Evolutionary conservation across 2,113 vertebrate genomes (phyloP).

Genomic region (Arothron firmamentum): DNA sequence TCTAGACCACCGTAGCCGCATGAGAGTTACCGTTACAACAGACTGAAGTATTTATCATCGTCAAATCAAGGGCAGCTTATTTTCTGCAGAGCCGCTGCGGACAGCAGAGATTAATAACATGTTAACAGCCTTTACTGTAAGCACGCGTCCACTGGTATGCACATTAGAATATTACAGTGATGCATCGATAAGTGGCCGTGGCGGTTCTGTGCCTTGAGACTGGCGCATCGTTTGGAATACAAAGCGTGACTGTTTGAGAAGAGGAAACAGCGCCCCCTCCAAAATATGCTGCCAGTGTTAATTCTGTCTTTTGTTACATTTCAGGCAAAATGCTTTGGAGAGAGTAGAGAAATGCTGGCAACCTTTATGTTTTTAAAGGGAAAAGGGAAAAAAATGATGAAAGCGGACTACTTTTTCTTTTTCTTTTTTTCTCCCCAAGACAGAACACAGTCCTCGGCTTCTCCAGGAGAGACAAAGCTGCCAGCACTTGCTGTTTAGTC

Average conservation of each 20-base stretch:
- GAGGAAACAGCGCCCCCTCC: not conserved
- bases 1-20: not conserved
- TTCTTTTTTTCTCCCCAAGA: not conserved
- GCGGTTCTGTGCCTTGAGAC: not conserved
- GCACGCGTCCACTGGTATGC: not conserved
- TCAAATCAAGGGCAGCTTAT: conserved; percentile 6
- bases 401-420: not conserved
- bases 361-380: not conserved
- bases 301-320: not conserved
- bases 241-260: not conserved
- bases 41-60: conserved; percentile 20
- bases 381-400: not conserved
- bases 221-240: not conserved
- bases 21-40: conserved; percentile 1
- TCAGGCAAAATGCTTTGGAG: not conserved
- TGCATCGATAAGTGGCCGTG: not conserved
- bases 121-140: conserved; percentile 6
- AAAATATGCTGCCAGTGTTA: not conserved
- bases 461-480: not conserved
- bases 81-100: not conserved
- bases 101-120: not conserved
- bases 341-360: not conserved
- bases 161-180: not conserved
- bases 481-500: not conserved
- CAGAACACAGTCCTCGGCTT: not conserved